Base-by-base conservation (phyloP, 2,113 vertebrate species). In the Osmerus mordax region DNA sequence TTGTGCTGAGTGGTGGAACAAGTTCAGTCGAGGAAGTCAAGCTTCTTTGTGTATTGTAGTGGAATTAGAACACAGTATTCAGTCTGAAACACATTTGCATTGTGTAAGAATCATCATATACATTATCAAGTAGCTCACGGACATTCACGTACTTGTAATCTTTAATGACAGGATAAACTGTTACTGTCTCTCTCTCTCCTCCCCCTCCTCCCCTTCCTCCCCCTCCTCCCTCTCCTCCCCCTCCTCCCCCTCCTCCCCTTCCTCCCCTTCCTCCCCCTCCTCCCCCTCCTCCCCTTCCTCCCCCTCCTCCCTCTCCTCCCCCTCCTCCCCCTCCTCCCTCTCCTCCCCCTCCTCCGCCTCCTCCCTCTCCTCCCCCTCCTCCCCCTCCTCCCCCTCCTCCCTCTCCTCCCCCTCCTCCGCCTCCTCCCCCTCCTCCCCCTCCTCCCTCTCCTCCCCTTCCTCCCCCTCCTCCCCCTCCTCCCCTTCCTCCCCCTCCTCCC, bases 371-470 rank as follows among this genome's bases (percentile, higher is more conserved):
- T 62, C 53, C 41, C 83, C 71, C 52, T 81, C 65, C 74, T 87
- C 70, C 78, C 89, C 3, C 69, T 82, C 54, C 70, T 87, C 32
- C 82, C 51, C 21, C 71, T 86, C 11, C 4, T 75, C 13, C 16
- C 12, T 3, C 12, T n/a, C 59, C 59, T 12, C 21, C 21, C 7
- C 11, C 59, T 25, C 59, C 5, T 13, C 21, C 12, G 0, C 21
- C n/a, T 2, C n/a, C 3, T 23, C 21, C 11, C 4, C 1, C 59
- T 11, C 59, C 18, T 11, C 12, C 59, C 19, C 6, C 12, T 23
- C 11, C 59, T 21, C n/a, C 19, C 12, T 12, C 8, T 61, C 11
- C 41, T 3, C 19, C 23, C 16, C 25, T 1, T 41, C 62, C 15
- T 5, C 14, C 3, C n/a, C 13, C 55, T 19, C 53, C 18, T n/a